Base-by-base conservation (phyloP, 2,888 invertebrate genomes). In the Elgonia sp. region DNA sequence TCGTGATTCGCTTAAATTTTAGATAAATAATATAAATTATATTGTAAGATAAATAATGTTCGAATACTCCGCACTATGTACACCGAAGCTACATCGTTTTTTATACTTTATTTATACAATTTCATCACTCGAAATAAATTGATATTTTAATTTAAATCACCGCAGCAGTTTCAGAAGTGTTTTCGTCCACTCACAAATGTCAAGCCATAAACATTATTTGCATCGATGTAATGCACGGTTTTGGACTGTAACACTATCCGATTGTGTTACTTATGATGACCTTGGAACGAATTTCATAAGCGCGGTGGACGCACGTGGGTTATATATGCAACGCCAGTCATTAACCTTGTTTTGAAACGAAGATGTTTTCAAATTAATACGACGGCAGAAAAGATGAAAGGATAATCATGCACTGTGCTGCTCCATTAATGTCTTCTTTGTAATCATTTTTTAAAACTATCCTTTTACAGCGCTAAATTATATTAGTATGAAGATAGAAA, bases 71-170 rank as follows among this genome's bases (percentile, higher is more conserved):
- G 69, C 55, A 84, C 72, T 37, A 8, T 79, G 72, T 79, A 85
- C 65, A 84, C 69, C 29, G 69, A 79, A 77, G 76, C 63, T 63
- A 79, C 20, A 50, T n/a, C 10, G 9, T 50, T 72, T 82, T 79
- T 85, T 79, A 77, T 65, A 72, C 63, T 62, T 40, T 84, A 84
- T 79, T 72, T 73, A 84, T 72, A 77, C 39, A 40, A 69, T 75
- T 62, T 60, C 69, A 67, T 53, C 76, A 69, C 69, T 67, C 50
- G 69, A 84, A 72, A 72, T 77, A 84, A 82, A 82, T 73, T 76
- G 20, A 37, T 72, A 70, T 81, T 72, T 81, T 70, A 62, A 53
- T 72, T 72, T 50, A 80, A 67, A 63, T 14, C 53, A n/a, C 39
- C 29, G 10, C 9, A 69, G 7, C 20, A 50, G 8, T 63, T 18